Conservation (phyloP, 2,113 vertebrate genomes). For the Theropithecus gelada region DNA sequence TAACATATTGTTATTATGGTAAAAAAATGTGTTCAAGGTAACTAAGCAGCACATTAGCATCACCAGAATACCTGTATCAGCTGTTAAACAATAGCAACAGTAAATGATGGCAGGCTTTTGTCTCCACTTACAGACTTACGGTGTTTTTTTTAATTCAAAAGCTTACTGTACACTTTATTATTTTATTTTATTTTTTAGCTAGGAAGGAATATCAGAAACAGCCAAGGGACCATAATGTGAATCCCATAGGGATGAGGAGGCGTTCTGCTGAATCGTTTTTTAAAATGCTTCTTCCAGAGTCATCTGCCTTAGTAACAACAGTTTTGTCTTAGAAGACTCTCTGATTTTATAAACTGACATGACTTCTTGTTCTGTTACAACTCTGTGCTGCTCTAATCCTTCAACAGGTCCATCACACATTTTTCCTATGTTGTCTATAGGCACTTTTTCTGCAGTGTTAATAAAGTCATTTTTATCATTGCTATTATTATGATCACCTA, state of each 20-base stretch:
- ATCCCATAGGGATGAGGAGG: not conserved
- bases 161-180: not conserved
- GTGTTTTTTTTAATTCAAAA: not conserved
- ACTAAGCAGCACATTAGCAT: not conserved
- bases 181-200: not conserved
- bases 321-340: not conserved
- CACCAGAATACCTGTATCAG: not conserved
- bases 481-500: not conserved
- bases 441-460: not conserved
- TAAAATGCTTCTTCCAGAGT: not conserved
- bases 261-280: not conserved
- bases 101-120: not conserved
- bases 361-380: not conserved
- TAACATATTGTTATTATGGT: not conserved
- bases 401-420: not conserved
- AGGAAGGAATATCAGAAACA: not conserved
- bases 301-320: not conserved
- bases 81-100: not conserved
- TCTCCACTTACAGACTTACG: not conserved
- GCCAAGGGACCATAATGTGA: not conserved
- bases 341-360: not conserved
- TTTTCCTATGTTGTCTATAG: not conserved
- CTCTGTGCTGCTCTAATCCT: not conserved
- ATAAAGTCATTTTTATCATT: not conserved
- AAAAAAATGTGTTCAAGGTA: not conserved